These are phyloP conservation scores for Amphiprion ocellaris DNA, from an alignment of 2,113 vertebrate genomes.

Conservation along the genomic window DNA sequence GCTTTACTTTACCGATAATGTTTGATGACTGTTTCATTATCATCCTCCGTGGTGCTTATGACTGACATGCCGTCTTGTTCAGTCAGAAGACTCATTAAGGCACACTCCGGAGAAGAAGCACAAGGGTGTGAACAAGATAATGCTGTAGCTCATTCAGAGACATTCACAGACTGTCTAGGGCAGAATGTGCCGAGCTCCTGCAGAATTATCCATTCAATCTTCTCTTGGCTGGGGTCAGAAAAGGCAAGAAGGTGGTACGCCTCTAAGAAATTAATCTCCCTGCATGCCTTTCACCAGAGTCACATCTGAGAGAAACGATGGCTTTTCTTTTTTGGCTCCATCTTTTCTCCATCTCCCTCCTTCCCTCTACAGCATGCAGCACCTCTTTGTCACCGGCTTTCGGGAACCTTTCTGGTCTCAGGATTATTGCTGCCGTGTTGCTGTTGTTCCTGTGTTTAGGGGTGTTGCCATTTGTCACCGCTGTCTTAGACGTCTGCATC, in stretches of 20 bases:
- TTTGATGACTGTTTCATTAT: conserved; percentile 73
- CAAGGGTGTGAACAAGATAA: conserved; percentile 47
- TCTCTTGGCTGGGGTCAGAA: conserved; percentile 58
- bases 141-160: conserved; percentile 55
- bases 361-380: not conserved
- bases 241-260: conserved; percentile 60
- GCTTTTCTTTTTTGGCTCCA: conserved; percentile 29
- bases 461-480: conserved; percentile 58
- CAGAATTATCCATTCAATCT: conserved; percentile 76
- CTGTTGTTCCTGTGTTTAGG: conserved; percentile 39
- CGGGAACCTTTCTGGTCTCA: conserved; percentile 14
- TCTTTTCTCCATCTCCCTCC: not conserved
- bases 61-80: conserved; percentile 56
- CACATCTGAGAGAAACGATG: conserved; percentile 56
- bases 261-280: conserved; percentile 75
- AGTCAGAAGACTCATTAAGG: conserved; percentile 33
- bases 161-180: conserved; percentile 42
- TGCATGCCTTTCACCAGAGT: conserved; percentile 62
- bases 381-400: conserved; percentile 47
- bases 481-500: conserved; percentile 59
- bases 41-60: conserved; percentile 41
- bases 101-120: conserved; percentile 26
- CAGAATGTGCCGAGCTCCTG: conserved; percentile 50
- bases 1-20: conserved; percentile 45
- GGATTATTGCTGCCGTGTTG: conserved; percentile 43